Evolutionary conservation across 1,140 invertebrate species (phyloP), one percentile per base, ranked within the genome.

Genomic region (Philopotamus ludificatus): DNA sequence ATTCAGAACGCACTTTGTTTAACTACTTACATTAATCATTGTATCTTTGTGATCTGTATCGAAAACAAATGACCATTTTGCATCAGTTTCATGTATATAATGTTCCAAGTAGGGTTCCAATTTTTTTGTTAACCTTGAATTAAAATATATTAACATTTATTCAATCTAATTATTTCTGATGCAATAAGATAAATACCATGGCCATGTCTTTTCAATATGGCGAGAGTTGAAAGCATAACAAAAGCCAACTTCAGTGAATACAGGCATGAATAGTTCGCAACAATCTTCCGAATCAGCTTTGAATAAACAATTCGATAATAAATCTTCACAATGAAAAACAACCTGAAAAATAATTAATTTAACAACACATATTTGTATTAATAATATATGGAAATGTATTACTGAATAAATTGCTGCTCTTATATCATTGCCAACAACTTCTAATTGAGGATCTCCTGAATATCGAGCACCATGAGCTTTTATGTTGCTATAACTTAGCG

Each of bases 181-280:
- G n/a, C n/a, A 16, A 21, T 7, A 16, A 16, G 4, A 21, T 49
- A 7, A 7, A 76, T 75, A 83, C 83, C 81, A 81, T 42, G 81
- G 82, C 76, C 81, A 79, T 9, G 72, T 71, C 59, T 73, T 80
- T 66, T 82, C 81, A 26, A 78, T 74, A 47, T 81, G 84, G 60
- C 79, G 73, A 1, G 86, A 84, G 73, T 89, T 89, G 72, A 88
- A 89, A 21, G 82, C 81, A 64, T 87, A 88, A 71, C 88, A 89
- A 71, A 86, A 86, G 7, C 88, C 88, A 73, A 83, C 83, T 74
- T 89, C 88, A 3, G 87, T 88, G 67, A 87, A 85, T 15, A 87
- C 79, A 2, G 85, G 84, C 39, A 81, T 76, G 34, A 89, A 84
- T 41, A 83, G 74, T 16, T 79, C 77, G 60, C 84, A 86, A 66